These are phyloP conservation scores for Acrossocheilus fasciatus DNA, from an alignment of 2,797 vertebrate species.

Conservation along the genomic window DNA sequence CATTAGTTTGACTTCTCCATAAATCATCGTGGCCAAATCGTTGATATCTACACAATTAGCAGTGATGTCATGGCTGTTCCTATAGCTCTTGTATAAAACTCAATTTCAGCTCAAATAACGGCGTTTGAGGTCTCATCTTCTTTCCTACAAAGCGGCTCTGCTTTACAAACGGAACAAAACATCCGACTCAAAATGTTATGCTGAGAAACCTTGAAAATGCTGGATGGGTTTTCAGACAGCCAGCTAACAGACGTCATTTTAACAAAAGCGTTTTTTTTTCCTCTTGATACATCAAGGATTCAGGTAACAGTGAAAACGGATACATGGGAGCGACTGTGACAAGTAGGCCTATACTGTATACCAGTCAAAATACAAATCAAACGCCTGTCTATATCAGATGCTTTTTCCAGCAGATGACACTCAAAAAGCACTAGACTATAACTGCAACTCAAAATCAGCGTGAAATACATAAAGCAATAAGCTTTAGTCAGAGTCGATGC, in stretches of 20 bases:
- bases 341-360: conserved; percentile 16
- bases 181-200: not conserved
- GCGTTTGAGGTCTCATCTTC: not conserved
- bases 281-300: conserved; percentile 13
- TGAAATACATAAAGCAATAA: not conserved
- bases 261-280: conserved; percentile 5
- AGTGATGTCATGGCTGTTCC: conserved; percentile 32
- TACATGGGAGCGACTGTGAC: not conserved
- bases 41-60: conserved; percentile 20
- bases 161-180: conserved; percentile 30
- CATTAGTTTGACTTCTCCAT: conserved; percentile 48
- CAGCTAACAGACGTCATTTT: conserved; percentile 10
- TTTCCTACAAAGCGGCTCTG: not conserved
- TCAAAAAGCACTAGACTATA: not conserved
- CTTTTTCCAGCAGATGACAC: conserved; percentile 10
- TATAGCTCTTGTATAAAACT: conserved; percentile 23
- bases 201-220: conserved; percentile 30
- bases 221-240: conserved; percentile 8
- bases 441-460: not conserved
- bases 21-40: conserved; percentile 35
- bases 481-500: not conserved
- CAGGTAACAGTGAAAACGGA: not conserved
- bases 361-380: conserved; percentile 13
- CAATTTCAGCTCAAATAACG: not conserved
- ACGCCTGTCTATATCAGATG: not conserved